These are phyloP conservation scores for Sparus aurata DNA, from an alignment of 2,797 vertebrate genomes.

Conservation along the genomic window DNA sequence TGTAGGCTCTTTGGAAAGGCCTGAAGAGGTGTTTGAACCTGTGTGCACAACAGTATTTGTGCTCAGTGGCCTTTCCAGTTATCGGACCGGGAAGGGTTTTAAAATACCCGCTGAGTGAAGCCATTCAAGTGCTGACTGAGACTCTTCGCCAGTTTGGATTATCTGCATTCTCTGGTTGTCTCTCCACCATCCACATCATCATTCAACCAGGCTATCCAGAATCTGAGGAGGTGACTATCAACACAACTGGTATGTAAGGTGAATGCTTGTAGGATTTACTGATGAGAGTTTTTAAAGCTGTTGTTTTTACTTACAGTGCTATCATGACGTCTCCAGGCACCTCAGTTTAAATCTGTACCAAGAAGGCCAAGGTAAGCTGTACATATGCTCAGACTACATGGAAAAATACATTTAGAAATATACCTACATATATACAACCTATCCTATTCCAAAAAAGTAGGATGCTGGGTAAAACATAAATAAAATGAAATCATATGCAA, in stretches of 20 bases:
- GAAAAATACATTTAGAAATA: background rate
- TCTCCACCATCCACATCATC: slow-evolving; percentile 69
- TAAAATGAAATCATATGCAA: background rate
- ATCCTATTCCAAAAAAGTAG: too few species aligned
- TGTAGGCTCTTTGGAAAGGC: slow-evolving; percentile 70
- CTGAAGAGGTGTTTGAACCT: slow-evolving; percentile 67
- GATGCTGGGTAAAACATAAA: background rate
- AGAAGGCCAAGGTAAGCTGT: slow-evolving; percentile 60
- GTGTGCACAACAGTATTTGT: slow-evolving; percentile 60
- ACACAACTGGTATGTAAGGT: background rate
- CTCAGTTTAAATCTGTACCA: slow-evolving; percentile 63
- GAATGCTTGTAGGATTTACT: background rate
- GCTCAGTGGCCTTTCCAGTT: slow-evolving; percentile 75
- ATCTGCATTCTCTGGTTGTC: slow-evolving; percentile 13
- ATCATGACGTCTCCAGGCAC: slow-evolving; percentile 34
- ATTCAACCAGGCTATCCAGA: slow-evolving; percentile 64
- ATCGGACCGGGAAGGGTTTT: slow-evolving; percentile 72
- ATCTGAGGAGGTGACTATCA: slow-evolving; percentile 61
- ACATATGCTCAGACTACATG: background rate
- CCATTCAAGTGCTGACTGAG: slow-evolving; percentile 64
- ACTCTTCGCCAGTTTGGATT: slow-evolving; percentile 62
- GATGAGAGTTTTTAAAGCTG: background rate
- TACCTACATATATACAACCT: too few species aligned
- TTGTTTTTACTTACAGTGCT: slow-evolving; percentile 59
- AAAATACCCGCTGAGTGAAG: slow-evolving; percentile 47